Evolutionary conservation across 2,113 vertebrate genomes (phyloP), one percentile per base, ranked within the genome.

Genomic region (Cricetomys ansorgei): DNA sequence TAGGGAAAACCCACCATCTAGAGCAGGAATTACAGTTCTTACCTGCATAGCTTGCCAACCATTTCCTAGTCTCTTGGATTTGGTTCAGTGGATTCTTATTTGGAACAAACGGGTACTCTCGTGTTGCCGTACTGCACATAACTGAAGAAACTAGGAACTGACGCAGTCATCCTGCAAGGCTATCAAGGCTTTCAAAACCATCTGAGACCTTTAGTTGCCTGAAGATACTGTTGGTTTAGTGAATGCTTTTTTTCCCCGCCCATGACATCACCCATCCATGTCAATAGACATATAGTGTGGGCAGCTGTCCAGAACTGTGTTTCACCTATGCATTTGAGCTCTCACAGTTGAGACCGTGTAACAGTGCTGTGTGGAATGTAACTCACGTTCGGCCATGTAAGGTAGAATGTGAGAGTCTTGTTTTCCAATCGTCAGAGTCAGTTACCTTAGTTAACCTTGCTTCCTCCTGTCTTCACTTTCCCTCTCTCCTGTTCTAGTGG

Each of bases 401-500:
- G 94, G 9, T 95, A 88, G 97, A 91, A 97, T 86, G 69, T 65
- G 89, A 96, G 97, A 98, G 96, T 95, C 98, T 96, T 98, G 97
- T 93, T 97, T 98, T 98, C 98, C 98, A 98, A 98, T 98, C 96
- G 97, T 97, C 96, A 98, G 97, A 98, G 97, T 98, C 95, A 97
- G 96, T 98, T 97, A 97, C 98, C 92, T 84, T 98, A 98, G 98
- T 99, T 99, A 99, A 99, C 98, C 98, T 98, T 98, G 98, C 98
- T 98, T 98, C 3, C 97, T 98, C 84, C 97, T 97, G 98, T 97
- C 98, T 98, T 98, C 98, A 98, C 97, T 97, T 96, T 96, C 98
- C 98, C 98, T 98, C 98, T 99, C 98, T 99, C 96, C 98, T 98
- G 98, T 98, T 99, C 98, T 99, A 99, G 99, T 99, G 99, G 99